These are phyloP conservation scores for Hyperoplus lanceolatus DNA, from an alignment of 2,797 vertebrate species.

Conservation along the genomic window DNA sequence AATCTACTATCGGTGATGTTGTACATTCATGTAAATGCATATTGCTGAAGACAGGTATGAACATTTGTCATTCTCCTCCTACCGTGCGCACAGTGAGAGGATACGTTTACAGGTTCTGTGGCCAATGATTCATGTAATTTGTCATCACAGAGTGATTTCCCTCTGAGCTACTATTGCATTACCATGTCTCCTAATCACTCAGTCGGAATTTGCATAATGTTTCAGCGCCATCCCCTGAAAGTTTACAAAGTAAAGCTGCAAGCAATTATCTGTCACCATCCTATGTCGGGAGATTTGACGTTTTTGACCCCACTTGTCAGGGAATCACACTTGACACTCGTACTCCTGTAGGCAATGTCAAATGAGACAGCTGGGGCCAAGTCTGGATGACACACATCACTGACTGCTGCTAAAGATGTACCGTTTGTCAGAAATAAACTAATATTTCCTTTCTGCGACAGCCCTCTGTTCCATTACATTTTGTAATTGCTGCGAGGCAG, in stretches of 20 bases:
- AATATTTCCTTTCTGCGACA: constrained; percentile 72
- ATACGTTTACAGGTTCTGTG: constrained; percentile 63
- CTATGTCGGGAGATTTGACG: constrained; percentile 72
- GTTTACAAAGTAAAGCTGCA: constrained; percentile 76
- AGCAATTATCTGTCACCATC: constrained; percentile 80
- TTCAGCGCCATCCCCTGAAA: constrained; percentile 64
- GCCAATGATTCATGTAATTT: constrained; percentile 75
- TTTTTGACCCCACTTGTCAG: constrained; percentile 79
- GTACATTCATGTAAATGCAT: constrained; percentile 20
- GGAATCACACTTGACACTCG: constrained; percentile 77
- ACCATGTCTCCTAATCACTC: constrained; percentile 76
- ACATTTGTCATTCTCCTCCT: constrained; percentile 26
- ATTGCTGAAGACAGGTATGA: constrained; percentile 27
- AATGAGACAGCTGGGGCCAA: constrained; percentile 76
- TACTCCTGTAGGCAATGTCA: constrained; percentile 83
- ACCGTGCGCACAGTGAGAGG: constrained; percentile 40
- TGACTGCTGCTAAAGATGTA: constrained; percentile 74
- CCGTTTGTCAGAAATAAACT: constrained; percentile 80
- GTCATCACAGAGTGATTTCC: constrained; percentile 68
- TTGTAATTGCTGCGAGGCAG: constrained; percentile 67
- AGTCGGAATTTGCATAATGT: constrained; percentile 75
- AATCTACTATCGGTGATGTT: constrained; percentile 1
- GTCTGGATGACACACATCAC: constrained; percentile 73
- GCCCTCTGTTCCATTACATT: constrained; percentile 61
- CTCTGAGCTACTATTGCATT: constrained; percentile 76